These are phyloP conservation scores for Cecropterus lyciades DNA, from an alignment of 1,140 invertebrate genomes.

Conservation along the genomic window DNA sequence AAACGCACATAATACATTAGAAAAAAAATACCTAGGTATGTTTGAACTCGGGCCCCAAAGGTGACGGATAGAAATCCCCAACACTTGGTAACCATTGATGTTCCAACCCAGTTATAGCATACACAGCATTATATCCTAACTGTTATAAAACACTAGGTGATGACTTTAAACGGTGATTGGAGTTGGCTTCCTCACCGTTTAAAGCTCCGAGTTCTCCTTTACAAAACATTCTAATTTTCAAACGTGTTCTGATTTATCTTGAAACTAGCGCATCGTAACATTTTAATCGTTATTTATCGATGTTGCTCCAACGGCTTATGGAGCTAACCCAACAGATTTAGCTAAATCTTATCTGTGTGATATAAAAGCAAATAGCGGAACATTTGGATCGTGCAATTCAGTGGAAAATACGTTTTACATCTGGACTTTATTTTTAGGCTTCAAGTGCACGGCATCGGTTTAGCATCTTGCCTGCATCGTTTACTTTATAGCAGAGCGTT, in stretches of 20 bases:
- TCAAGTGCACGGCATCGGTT: conserved; percentile 18
- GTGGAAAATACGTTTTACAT: conserved; percentile 54
- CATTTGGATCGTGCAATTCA: conserved; percentile 38
- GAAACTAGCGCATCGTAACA: neutral
- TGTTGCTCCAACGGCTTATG: neutral
- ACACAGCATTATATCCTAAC: too few relatives aligned
- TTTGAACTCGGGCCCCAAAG: too few relatives aligned
- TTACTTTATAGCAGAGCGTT: conserved; percentile 9
- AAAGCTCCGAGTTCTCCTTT: neutral
- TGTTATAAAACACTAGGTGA: too few relatives aligned
- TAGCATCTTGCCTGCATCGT: conserved; percentile 16
- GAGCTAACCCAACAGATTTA: conserved; percentile 5
- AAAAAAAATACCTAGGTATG: too few relatives aligned
- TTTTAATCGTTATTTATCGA: conserved; percentile 9
- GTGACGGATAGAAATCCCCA: too few relatives aligned
- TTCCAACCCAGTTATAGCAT: too few relatives aligned
- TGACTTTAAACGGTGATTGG: too few relatives aligned
- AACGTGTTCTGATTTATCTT: neutral
- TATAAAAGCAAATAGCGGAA: conserved; percentile 34
- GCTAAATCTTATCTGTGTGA: conserved; percentile 17
- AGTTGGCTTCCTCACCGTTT: too few relatives aligned
- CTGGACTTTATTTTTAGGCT: conserved; percentile 50
- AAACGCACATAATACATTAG: too few relatives aligned
- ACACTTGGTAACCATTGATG: too few relatives aligned
- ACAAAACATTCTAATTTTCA: neutral